These are phyloP conservation scores for Bubalus kerabau DNA, from an alignment of 2,113 vertebrate species.

Conservation along the genomic window DNA sequence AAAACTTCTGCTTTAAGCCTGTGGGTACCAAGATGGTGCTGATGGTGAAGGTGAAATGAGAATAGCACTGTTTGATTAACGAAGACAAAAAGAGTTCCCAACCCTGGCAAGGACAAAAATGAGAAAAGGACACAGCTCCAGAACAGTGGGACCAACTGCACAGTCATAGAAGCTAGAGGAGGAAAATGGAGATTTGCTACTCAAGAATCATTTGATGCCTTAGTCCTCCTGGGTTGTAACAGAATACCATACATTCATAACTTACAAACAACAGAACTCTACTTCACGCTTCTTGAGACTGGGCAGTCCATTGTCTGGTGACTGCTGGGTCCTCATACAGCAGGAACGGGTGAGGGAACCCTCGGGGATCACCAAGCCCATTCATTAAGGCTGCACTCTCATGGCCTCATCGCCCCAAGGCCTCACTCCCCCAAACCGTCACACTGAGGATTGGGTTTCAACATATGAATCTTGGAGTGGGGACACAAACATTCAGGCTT, in stretches of 20 bases:
- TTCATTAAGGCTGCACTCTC: neutral
- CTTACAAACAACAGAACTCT: neutral
- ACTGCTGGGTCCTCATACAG: neutral
- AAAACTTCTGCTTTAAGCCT: neutral
- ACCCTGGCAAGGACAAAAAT: neutral
- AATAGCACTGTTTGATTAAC: neutral
- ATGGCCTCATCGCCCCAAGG: neutral
- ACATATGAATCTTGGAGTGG: neutral
- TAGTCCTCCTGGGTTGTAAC: neutral
- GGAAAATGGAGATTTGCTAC: neutral
- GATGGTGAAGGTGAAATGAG: neutral
- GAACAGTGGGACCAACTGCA: no score
- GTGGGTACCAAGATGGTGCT: neutral
- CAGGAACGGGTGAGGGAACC: no score
- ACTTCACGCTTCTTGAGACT: neutral
- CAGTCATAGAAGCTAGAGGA: neutral
- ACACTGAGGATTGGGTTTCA: neutral
- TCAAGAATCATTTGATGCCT: neutral
- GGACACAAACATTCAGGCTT: neutral
- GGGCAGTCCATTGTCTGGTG: neutral
- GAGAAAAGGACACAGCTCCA: neutral
- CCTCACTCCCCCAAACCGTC: neutral
- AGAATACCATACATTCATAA: fast-evolving
- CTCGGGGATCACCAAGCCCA: neutral
- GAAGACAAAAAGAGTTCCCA: neutral